Evolutionary conservation across 2,888 invertebrate species (phyloP).

Genomic region (Aphidius colemani): DNA sequence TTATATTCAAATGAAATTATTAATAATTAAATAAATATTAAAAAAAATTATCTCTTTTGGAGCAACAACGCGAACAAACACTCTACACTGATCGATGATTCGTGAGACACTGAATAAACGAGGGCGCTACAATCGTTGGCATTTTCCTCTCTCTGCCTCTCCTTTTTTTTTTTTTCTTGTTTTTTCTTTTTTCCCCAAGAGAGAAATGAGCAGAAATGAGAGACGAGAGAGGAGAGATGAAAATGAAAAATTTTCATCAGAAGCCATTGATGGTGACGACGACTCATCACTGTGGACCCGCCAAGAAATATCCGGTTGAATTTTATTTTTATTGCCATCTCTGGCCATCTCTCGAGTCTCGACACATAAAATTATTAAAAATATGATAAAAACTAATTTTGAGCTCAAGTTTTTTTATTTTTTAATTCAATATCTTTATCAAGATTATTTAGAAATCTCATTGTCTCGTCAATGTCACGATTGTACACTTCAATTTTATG

Average conservation of each 20-base stretch:
- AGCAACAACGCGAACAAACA: conserved; percentile 52
- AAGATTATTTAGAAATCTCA: conserved; percentile 44
- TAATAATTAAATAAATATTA: conserved; percentile 39
- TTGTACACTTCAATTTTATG: conserved; percentile 46
- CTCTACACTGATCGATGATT: conserved; percentile 59
- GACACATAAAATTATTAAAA: no score
- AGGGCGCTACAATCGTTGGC: conserved; percentile 53
- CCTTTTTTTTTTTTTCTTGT: no score
- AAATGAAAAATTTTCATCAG: not conserved
- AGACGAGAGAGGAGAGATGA: no score
- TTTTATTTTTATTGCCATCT: not conserved
- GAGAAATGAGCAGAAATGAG: no score
- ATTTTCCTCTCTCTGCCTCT: conserved; percentile 28
- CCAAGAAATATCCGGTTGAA: conserved; percentile 7
- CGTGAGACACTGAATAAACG: conserved; percentile 50
- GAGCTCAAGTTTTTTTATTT: conserved; percentile 31
- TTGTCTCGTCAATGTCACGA: conserved; percentile 45
- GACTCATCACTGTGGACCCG: conserved; percentile 16
- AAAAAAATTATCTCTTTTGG: conserved; percentile 44
- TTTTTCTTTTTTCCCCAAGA: no score
- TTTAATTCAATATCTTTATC: conserved; percentile 38
- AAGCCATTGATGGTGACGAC: conserved; percentile 9
- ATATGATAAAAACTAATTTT: no score
- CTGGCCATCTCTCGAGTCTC: no score
- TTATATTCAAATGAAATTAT: not conserved